Evolutionary conservation across 2,888 invertebrate species (phyloP), one percentile per base, ranked within the genome.

Genomic region (Cenopis cana): DNA sequence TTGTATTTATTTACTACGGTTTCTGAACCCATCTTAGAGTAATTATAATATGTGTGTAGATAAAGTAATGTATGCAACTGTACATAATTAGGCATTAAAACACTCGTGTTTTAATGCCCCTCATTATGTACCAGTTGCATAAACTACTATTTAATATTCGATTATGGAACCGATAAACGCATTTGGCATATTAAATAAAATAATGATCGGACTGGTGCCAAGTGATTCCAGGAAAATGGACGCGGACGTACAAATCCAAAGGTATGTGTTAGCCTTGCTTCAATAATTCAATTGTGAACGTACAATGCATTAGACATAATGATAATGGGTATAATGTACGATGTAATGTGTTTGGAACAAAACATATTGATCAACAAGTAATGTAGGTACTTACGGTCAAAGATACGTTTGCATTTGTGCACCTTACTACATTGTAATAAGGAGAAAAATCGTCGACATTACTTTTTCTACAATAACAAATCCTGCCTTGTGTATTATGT

Each of bases 141-240:
- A 49, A 56, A 65, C 64, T 50, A 41, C 38, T 41, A 65, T 54
- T 65, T 59, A 52, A 65, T 46, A 70, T 70, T 66, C 52, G 18
- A 60, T 41, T 50, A 70, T 54, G 61, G 41, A 65, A 52, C 20
- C 57, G 9, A n/a, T 24, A 17, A 60, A 70, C 65, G 59, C 46
- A 60, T 17, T 57, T 17, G 12, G 59, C 65, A 66, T 66, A 41
- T 54, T 41, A 54, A 68, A 55, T 41, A 54, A 68, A 55, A 49
- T 66, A 60, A 54, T 49, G 65, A 70, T 60, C 65, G 70, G 59
- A 33, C n/a, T 54, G 54, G 17, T 70, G 70, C 70, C 70, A 70
- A 70, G 59, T 54, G n/a, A 49, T 66, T 60, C 59, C 54, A 54
- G 33, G 70, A 64, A 65, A 49, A 33, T 52, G 54, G 18, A 14